Base-by-base conservation (phyloP, 2,113 vertebrate species). In the Vulpes lagopus region DNA sequence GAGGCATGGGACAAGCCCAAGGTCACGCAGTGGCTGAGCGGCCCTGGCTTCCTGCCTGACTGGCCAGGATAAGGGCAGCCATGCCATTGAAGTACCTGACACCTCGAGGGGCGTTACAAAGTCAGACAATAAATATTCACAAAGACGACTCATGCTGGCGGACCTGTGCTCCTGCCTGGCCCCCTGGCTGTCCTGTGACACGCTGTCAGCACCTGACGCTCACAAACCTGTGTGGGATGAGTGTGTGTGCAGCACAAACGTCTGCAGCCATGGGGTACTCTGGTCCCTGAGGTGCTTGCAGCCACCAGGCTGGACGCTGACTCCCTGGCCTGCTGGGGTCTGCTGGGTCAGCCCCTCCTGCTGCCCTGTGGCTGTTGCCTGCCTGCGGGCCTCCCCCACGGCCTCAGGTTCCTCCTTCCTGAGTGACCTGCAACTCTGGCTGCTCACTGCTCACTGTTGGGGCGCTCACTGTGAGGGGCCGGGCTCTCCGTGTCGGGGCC, bases 261-360 rank as follows among this genome's bases (percentile, higher is more conserved):
- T 8, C 22, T 16, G 10, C 0, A 8, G 11, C 57, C 5, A 1
- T 20, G 14, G 23, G 1, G 0, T 1, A 11, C 30, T 25, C 11
- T 49, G 30, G 83, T 43, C 23, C 12, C 78, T 5, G 30, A 3
- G 32, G 38, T 8, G 11, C 14, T 49, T 3, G 27, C 23, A 67
- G 76, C n/a, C 6, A 43, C 43, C 43, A 43, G 43, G 43, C 43
- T 43, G 43, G 43, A 43, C 6, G 43, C 43, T 43, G 43, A 43
- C 43, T 43, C 43, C 43, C 43, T 43, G 43, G 43, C 43, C 43
- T 43, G 43, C 43, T 43, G 43, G 43, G 43, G 43, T 43, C 43
- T 7, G 6, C 76, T 19, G 1, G n/a, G 73, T 22, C 20, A 7
- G 0, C n/a, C 78, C 25, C n/a, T n/a, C 27, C 27, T 69, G 62